Evolutionary conservation across 2,797 vertebrate species (phyloP), one percentile per base, ranked within the genome.

Genomic region (Tangara arthus): DNA sequence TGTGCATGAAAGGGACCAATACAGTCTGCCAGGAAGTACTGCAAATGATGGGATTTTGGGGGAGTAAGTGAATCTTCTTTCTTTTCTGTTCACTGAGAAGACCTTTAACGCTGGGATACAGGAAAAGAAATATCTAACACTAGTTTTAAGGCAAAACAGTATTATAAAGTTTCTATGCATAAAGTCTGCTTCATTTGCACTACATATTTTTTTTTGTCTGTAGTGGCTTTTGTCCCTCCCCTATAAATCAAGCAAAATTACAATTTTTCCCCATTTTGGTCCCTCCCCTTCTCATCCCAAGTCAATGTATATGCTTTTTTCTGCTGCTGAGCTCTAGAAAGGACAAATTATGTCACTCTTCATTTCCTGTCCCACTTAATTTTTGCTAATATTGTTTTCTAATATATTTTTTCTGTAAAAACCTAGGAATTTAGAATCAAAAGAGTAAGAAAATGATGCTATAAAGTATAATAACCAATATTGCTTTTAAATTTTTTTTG

Each of bases 221-320:
- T 32, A 10, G 11, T 42, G 35, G 8, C 9, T 70, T 84, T 70
- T 12, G 12, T 20, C 5, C 8, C 5, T 46, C 4, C 8, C 5
- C 4, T 46, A 24, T n/a, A 78, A 63, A 89, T 41, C 14, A 44
- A 80, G 4, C 1, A 89, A 65, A 49, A 66, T 28, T 22, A 5
- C 9, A 5, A 5, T 22, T 7, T 23, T 28, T 2, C 2, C 22
- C 5, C 6, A 3, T 18, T 41, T 16, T 23, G 19, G 9, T 22
- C 32, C 26, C 15, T 64, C 32, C 4, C 6, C 15, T 49, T 32
- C 21, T 50, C n/a, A 20, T 44, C 19, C 32, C 44, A 42, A 17
- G 7, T 37, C 68, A 72, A 35, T 6, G 2, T 4, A 21, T 5
- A 4, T 32, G 21, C 22, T 57, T 64, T 50, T 18, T 87, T 7